A percentile compares a stretch with the other conserved stretches of the same genome.
Evolutionary conservation across 1,140 invertebrate genomes (phyloP).

Genomic region (Mactra quadrangularis): DNA sequence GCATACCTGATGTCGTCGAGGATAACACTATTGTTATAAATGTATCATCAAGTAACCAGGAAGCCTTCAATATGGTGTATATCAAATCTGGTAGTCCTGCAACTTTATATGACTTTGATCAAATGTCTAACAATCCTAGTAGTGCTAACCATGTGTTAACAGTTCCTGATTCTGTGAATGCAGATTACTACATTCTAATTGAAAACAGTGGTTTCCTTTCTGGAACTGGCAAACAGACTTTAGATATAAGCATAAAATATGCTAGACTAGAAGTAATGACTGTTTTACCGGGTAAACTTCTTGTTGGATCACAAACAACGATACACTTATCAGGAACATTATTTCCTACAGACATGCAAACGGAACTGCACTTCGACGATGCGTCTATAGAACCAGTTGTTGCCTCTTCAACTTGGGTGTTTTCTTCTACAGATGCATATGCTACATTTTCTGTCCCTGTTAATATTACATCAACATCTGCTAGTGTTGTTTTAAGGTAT

Average conservation of each 20-base stretch:
- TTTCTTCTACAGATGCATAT: slow-evolving; percentile 13
- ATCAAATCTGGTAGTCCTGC: slow-evolving; percentile 17
- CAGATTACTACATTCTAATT: slow-evolving; percentile 18
- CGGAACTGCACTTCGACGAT: background rate
- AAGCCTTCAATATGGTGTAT: background rate
- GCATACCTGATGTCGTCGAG: background rate
- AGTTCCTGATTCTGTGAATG: background rate
- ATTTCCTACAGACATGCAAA: slow-evolving; percentile 3
- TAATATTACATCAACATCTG: background rate
- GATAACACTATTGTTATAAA: slow-evolving; percentile 25
- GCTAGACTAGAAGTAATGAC: slow-evolving; percentile 12
- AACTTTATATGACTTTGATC: slow-evolving; percentile 36
- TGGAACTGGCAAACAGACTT: background rate
- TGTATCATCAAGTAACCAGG: background rate
- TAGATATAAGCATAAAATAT: slow-evolving; percentile 12
- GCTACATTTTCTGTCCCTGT: slow-evolving; percentile 24
- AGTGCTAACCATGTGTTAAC: background rate
- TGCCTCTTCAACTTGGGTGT: background rate
- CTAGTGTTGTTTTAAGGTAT: no score
- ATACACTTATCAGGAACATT: slow-evolving; percentile 9
- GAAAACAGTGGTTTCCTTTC: slow-evolving; percentile 3
- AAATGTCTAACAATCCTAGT: slow-evolving; percentile 8
- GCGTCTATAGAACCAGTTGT: background rate
- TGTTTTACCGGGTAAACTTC: background rate
- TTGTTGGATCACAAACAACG: background rate